Evolutionary conservation across 2,797 vertebrate species (phyloP), one percentile per base, ranked within the genome.

Genomic region (Cossypha dichroa): DNA sequence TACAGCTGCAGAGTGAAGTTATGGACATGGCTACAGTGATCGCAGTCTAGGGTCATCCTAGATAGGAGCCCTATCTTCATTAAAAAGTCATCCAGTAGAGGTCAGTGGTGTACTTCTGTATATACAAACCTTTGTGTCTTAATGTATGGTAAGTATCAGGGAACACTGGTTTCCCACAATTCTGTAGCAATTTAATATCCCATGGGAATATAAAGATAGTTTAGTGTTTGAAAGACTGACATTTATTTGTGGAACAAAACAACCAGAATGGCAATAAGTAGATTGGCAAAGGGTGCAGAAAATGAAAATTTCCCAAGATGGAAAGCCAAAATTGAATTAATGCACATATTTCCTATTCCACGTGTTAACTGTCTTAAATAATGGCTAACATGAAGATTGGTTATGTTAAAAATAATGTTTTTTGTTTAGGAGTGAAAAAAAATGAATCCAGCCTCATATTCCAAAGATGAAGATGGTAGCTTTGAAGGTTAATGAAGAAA

Each of bases 61-160:
- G 46, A 11, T 19, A 33, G 16, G 15, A 19, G 23, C 15, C 5
- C 12, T 81, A 25, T 70, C 29, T 36, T 68, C 28, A 56, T 33
- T 69, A 58, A 51, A 60, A 56, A 67, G 15, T 59, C 49, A 19
- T 70, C 96, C 96, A 91, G 75, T 16, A 95, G 94, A 91, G 92
- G 96, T 94, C 96, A 96, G 88, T 89, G 60, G 54, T 88, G 88
- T 31, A 26, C 81, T 68, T 46, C 72, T 74, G 3, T 17, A 11
- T 31, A 9, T 34, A 12, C 34, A 56, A 49, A 52, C 21, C 1
- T 73, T 43, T 58, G 33, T 54, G 45, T 62, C n/a, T 40, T 49
- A 21, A 17, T 9, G 4, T 18, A 2, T 38, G 33, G 0, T 31
- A 34, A 45, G 11, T 52, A 12, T 5, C 21, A 13, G 48, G 19